Evolutionary conservation across 2,797 vertebrate species (phyloP), one percentile per base, ranked within the genome.

Genomic region (Lepilemur ruficaudatus): DNA sequence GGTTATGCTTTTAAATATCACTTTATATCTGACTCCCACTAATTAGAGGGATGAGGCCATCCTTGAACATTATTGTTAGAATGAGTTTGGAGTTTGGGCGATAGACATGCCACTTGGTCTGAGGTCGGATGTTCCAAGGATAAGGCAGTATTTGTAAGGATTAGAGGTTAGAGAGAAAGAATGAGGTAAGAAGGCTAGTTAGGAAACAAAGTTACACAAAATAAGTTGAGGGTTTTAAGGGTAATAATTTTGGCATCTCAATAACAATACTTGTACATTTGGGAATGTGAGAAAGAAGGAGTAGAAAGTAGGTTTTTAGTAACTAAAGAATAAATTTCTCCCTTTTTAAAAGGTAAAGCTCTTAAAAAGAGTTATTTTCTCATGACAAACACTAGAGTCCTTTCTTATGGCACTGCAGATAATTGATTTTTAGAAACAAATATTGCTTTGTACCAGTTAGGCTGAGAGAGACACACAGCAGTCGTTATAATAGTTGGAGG

Each of bases 1-100:
- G 46, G 20, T 67, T 96, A 52, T 82, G 32, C 38, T 87, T 97
- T 78, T 35, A n/a, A 89, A 69, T 63, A 75, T 76, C 23, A 79
- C 55, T 84, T 69, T 75, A 23, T 67, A 35, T 72, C 50, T 0
- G 9, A 72, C 32, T 92, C 41, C 61, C 35, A 30, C 55, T 94
- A 70, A 93, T 94, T 79, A 96, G 78, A 82, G 38, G 73, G 69
- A 59, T 52, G 75, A 91, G 23, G 17, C 50, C 20, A 0, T 75
- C 67, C 9, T 11, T 2, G 46, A 84, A 57, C 3, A 22, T 25
- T 22, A 13, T 48, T 72, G 65, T 70, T 79, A 79, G 48, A 90
- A 70, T 79, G 76, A 89, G 18, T 76, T 76, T 91, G 55, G 48
- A 82, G 43, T 79, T 65, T 41, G 72, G 30, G 6, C 4, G 11